Evolutionary conservation across 2,888 invertebrate species (phyloP), one percentile per base, ranked within the genome.

Genomic region (Spisula subtruncata): DNA sequence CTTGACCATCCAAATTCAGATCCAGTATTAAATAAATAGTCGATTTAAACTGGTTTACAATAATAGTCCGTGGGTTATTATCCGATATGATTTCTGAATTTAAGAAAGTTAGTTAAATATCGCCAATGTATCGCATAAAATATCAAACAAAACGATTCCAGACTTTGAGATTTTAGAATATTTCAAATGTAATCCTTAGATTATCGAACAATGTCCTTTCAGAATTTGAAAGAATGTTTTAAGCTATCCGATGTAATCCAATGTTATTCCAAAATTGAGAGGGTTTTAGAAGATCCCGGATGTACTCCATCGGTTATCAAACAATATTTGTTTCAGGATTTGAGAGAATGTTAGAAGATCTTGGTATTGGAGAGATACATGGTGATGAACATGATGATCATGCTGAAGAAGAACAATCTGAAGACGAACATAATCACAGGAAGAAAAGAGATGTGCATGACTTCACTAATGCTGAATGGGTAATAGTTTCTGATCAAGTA

Each of bases 281-380:
- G 8, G 8, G 8, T 41, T 5, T 41, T 41, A 41, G 41, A 41
- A 41, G 41, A 41, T 41, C 1, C 12, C 56, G 6, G n/a, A n/a
- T 60, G 25, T 60, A 60, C 12, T 51, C 12, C 0, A 60, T 60
- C 1, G 60, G 25, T 8, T 60, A 25, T 14, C 29, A 79, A 5
- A 8, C 18, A 18, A 46, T 81, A 14, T 12, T 80, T 0, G 25
- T 85, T 25, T 41, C 60, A 91, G 91, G 56, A 46, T 91, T 91
- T 48, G 29, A 54, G 32, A 85, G 56, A 18, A 51, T 91, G 5
- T 29, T 86, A 29, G 75, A 89, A 41, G 66, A 60, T 25, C 51
- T 91, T n/a, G 60, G 71, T 29, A 46, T 87, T 25, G 81, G 71
- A 16, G 32, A 56, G n/a, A 25, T 48, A 35, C 75, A 75, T 20